Conservation (phyloP, 2,888 invertebrate species). For the Tanypteryx hageni region DNA sequence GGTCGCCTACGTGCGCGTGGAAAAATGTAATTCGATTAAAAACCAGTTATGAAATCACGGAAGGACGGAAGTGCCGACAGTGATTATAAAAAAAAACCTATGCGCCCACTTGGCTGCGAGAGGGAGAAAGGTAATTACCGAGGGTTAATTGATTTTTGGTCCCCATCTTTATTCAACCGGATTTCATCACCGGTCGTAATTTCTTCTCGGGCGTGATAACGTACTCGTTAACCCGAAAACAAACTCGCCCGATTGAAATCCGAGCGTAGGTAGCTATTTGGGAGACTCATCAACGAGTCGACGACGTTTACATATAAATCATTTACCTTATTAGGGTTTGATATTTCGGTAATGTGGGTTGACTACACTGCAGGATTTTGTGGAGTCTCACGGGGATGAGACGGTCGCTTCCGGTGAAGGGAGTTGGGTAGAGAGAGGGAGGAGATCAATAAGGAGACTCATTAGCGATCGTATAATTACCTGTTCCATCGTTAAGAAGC, state of each 20-base stretch:
- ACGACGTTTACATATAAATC: neutral
- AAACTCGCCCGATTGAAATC: neutral
- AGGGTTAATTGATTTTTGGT: constrained; percentile 14
- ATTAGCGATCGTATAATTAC: constrained; percentile 8
- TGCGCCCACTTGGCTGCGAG: neutral
- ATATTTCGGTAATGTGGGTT: neutral
- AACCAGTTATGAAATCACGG: neutral
- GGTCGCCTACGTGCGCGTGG: neutral
- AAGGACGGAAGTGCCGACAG: neutral
- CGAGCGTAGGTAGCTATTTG: neutral
- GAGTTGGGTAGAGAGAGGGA: neutral
- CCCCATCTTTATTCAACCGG: constrained; percentile 1
- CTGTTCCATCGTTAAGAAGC: neutral
- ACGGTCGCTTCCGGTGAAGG: neutral
- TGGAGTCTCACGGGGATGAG: neutral
- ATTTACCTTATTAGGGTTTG: neutral
- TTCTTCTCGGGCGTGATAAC: neutral
- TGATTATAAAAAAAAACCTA: neutral
- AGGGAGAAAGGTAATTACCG: neutral
- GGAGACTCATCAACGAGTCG: neutral
- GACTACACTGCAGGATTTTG: neutral
- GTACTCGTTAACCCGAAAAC: constrained; percentile 5
- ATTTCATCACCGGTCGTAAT: neutral
- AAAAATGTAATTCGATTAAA: neutral
- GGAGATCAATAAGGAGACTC: constrained; percentile 28